A percentile compares a stretch with the other conserved stretches of the same genome.
Conservation (phyloP, 2,888 invertebrate genomes). For the Cataglyphis albicans region DNA sequence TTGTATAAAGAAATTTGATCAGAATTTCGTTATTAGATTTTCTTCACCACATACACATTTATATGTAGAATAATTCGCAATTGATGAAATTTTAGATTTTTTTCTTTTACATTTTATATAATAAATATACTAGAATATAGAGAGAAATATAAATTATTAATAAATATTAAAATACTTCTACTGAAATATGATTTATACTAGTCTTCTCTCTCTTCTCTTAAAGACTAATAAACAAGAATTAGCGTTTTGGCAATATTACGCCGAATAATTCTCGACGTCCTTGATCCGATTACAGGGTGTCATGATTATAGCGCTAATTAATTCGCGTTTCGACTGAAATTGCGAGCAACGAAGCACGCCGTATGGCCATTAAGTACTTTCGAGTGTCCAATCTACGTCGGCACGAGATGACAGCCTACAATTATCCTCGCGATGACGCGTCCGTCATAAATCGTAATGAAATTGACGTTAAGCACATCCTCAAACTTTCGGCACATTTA, state of each 20-base stretch:
- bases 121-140: not conserved
- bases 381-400: slow-evolving; percentile 52
- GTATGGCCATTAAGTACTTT: slow-evolving; percentile 47
- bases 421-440: slow-evolving; percentile 30
- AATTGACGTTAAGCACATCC: not conserved
- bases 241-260: not conserved
- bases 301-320: slow-evolving; percentile 48
- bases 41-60: not conserved
- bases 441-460: slow-evolving; percentile 23
- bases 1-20: not conserved
- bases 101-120: not conserved
- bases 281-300: slow-evolving; percentile 42
- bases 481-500: not conserved
- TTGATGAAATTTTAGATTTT: no score
- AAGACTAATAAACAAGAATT: not conserved
- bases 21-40: not conserved
- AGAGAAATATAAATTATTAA: not conserved
- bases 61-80: not conserved
- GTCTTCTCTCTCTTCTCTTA: not conserved
- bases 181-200: not conserved
- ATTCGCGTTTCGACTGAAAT: slow-evolving; percentile 52
- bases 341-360: slow-evolving; percentile 53
- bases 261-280: slow-evolving; percentile 30
- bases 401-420: slow-evolving; percentile 52
- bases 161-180: not conserved